Conservation (phyloP, 2,797 vertebrate genomes). For the Choloepus didactylus region DNA sequence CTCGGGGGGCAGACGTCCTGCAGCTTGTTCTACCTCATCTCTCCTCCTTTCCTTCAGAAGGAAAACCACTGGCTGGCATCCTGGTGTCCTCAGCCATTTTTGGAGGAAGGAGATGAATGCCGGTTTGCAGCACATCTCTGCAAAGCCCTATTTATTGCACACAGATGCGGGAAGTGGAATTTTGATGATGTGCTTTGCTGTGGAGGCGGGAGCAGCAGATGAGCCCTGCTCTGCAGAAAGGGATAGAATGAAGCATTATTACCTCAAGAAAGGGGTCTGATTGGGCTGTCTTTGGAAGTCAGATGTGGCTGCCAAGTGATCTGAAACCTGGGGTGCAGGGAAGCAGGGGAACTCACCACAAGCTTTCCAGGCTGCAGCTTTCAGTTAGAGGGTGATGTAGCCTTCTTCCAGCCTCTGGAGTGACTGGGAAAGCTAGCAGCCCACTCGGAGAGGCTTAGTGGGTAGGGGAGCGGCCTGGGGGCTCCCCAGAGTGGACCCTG, state of each 20-base stretch:
- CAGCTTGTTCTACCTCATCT: neutral
- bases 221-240: slow-evolving; percentile 74
- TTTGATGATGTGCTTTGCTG: slow-evolving; percentile 83
- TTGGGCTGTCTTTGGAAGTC: slow-evolving; percentile 84
- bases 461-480: accelerated
- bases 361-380: accelerated
- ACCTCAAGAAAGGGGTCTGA: slow-evolving; percentile 86
- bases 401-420: neutral
- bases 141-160: slow-evolving; percentile 77
- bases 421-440: neutral
- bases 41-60: neutral
- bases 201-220: slow-evolving; percentile 45
- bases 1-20: neutral
- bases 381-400: accelerated
- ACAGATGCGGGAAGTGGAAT: slow-evolving; percentile 86
- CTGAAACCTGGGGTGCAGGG: slow-evolving; percentile 32
- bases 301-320: slow-evolving; percentile 67
- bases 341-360: slow-evolving; percentile 48
- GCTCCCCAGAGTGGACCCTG: too few relatives aligned
- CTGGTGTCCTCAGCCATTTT: slow-evolving; percentile 60
- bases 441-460: neutral
- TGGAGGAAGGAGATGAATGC: neutral
- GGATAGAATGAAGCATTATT: slow-evolving; percentile 86
- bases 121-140: slow-evolving; percentile 59
- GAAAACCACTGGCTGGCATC: slow-evolving; percentile 64